Evolutionary conservation across 2,113 vertebrate genomes (phyloP).

Genomic region (Psilopogon haemacephalus): DNA sequence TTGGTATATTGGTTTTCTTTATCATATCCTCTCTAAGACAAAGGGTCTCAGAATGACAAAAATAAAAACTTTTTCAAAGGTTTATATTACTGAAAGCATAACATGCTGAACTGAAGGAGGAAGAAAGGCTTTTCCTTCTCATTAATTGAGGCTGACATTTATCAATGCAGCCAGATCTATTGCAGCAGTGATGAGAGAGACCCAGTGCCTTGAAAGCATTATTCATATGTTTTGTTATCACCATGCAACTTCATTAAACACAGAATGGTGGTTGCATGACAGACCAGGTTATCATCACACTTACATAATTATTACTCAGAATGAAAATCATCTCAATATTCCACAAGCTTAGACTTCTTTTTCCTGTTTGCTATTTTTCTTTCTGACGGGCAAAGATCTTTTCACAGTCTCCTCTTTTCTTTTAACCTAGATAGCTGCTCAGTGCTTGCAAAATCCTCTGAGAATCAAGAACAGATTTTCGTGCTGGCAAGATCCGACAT

Average conservation of each 20-base stretch:
- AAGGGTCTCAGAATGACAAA: neutral
- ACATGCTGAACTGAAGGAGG: neutral
- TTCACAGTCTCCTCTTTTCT: neutral
- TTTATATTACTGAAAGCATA: neutral
- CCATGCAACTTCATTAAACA: neutral
- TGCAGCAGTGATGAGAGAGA: neutral
- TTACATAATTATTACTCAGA: neutral
- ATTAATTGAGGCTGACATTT: neutral
- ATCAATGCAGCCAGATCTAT: neutral
- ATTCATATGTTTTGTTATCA: neutral
- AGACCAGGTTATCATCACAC: neutral
- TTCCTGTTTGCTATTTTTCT: neutral
- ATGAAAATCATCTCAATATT: neutral
- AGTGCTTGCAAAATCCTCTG: neutral
- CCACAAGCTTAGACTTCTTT: neutral
- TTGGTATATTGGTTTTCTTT: neutral
- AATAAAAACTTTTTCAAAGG: neutral
- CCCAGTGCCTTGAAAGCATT: neutral
- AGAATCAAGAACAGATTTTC: slow-evolving; percentile 1
- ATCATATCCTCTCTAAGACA: neutral
- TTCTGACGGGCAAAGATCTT: neutral
- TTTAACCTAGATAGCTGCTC: neutral
- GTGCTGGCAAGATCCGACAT: neutral
- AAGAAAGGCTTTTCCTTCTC: neutral
- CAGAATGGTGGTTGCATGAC: neutral